phyloP scores from a whole-genome alignment of 2,888 invertebrate genomes.

The Cyrtodaria siliqua region DNA sequence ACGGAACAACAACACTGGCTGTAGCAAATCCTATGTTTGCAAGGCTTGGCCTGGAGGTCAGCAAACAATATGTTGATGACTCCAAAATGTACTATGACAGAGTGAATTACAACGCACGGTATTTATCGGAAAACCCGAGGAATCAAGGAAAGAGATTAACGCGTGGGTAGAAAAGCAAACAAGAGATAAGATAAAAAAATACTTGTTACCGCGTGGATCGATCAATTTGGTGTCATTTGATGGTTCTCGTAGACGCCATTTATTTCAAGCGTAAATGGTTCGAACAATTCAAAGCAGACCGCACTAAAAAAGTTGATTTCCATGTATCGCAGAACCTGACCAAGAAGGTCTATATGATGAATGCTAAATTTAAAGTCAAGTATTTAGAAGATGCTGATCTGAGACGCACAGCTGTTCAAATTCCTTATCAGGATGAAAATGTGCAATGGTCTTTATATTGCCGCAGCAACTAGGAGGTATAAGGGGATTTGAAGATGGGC shows the following conservation, averaged over 20 bases:
- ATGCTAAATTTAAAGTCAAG: background rate
- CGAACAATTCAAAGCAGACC: constrained; percentile 40
- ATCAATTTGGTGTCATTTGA: constrained; percentile 75
- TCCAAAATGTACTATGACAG: constrained; percentile 37
- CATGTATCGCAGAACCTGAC: background rate
- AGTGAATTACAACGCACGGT: constrained; percentile 80
- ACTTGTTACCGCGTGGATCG: constrained; percentile 89
- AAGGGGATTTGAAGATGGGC: constrained; percentile 14
- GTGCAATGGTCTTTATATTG: constrained; percentile 43
- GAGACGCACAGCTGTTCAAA: constrained; percentile 90
- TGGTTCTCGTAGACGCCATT: constrained; percentile 86
- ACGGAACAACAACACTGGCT: constrained; percentile 18
- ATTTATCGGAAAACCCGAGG: constrained; percentile 78
- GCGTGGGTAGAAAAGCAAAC: constrained; percentile 93
- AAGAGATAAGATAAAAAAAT: constrained; percentile 92
- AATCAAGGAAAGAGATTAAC: constrained; percentile 89
- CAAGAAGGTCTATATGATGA: background rate
- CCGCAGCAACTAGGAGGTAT: constrained; percentile 47
- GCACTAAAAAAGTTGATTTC: constrained; percentile 82
- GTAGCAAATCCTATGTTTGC: constrained; percentile 53
- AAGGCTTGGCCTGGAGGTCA: constrained; percentile 35
- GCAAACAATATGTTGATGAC: constrained; percentile 20
- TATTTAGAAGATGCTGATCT: background rate
- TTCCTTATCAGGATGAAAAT: constrained; percentile 88
- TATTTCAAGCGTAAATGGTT: constrained; percentile 87